Evolutionary conservation across 2,113 vertebrate species (phyloP), one percentile per base, ranked within the genome.

Genomic region (Chionodraco myersi): DNA sequence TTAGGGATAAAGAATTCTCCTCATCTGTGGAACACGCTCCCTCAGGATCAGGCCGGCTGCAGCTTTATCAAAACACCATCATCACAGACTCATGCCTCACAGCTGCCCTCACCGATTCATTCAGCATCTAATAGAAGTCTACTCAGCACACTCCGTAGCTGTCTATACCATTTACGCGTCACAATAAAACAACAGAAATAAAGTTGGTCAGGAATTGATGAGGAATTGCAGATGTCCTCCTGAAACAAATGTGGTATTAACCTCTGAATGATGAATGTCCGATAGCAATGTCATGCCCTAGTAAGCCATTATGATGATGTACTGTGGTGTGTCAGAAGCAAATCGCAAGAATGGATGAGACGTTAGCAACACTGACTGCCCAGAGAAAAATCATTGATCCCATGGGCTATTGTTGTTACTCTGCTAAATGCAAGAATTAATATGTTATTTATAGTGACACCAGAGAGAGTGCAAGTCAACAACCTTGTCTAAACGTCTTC

Each of bases 91-190:
- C 75, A 62, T 59, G 72, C 72, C 77, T 82, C 68, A 56, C 65
- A 72, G 75, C 63, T 18, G 51, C 77, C 77, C 75, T 45, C 67
- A 51, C 54, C 83, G 63, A 63, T 82, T 85, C 79, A 83, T 79
- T 86, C 76, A 65, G 54, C 60, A 57, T 69, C 74, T 89, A 91
- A 93, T 85, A 84, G 84, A 72, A 80, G 83, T 90, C 75, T 73
- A 71, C 75, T 75, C 70, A 60, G 73, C 81, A 53, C 56, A 81
- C 56, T 81, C 64, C 73, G 60, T 76, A 61, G 89, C 89, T 81
- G 89, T 92, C 90, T 54, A 36, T 77, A 82, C 49, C 74, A 26
- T 73, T 92, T 89, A 89, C 45, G 23, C 51, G 73, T 59, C 56
- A 23, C 53, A 14, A 72, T 77, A 52, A 75, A 90, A 62, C 48